Conservation (phyloP, 2,797 vertebrate genomes). For the Melanogrammus aeglefinus region DNA sequence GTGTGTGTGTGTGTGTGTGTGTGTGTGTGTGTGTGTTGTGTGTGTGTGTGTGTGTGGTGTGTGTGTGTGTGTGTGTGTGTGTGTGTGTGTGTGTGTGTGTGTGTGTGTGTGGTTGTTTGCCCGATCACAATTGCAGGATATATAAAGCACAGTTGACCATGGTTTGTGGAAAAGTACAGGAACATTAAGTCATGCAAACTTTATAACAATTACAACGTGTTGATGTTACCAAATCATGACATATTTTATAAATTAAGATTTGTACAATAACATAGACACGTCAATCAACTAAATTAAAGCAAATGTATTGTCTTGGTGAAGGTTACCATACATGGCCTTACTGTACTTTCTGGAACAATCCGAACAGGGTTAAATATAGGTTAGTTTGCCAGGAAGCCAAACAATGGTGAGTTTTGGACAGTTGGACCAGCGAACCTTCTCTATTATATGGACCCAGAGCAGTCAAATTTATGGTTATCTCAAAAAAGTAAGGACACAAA, state of each 20-base stretch:
- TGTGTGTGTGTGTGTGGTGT: neutral
- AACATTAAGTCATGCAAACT: slow-evolving; percentile 38
- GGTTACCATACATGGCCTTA: neutral
- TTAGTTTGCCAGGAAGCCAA: slow-evolving; percentile 39
- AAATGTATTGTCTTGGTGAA: neutral
- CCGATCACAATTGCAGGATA: slow-evolving; percentile 70
- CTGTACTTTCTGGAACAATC: slow-evolving; percentile 2
- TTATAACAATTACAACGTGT: slow-evolving; percentile 35
- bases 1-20: slow-evolving; percentile 9
- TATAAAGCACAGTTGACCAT: slow-evolving; percentile 39
- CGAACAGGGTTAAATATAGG: slow-evolving; percentile 19
- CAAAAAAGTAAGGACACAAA: neutral
- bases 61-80: slow-evolving; percentile 15
- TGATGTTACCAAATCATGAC: slow-evolving; percentile 4
- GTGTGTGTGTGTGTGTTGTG: neutral
- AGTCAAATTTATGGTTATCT: neutral
- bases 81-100: slow-evolving; percentile 15
- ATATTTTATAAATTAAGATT: neutral
- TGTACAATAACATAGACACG: neutral
- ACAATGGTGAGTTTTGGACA: slow-evolving; percentile 40
- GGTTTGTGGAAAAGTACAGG: slow-evolving; percentile 54
- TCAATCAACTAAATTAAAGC: neutral
- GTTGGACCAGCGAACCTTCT: neutral
- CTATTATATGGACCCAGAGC: neutral
- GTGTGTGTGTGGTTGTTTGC: slow-evolving; percentile 15